Base-by-base conservation (phyloP, 1,140 invertebrate genomes). In the Eufriesea mexicana region DNA sequence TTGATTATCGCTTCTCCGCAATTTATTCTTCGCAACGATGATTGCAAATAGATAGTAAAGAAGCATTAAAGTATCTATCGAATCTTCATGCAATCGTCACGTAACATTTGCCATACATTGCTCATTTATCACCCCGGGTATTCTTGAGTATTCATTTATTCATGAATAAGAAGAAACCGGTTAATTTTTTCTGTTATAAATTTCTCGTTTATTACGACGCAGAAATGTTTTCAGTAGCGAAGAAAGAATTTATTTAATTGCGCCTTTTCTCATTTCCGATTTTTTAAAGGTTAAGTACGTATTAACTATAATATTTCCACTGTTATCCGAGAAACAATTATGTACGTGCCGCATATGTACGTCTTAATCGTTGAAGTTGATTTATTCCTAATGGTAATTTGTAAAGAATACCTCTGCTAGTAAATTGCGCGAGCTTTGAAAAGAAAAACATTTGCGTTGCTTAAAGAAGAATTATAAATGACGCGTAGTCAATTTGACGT, bases 401-500 rank as follows among this genome's bases (percentile, higher is more conserved):
- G 59, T 12, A 16, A 28, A 61, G 57, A 2, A 28, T 49, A 49
- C 12, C 14, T 49, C 10, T 35, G 35, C 35, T 35, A 4, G 35
- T 35, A 35, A 35, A 35, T 35, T 2, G 18, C 9, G 54, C 49
- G 18, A 54, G 54, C 20, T 66, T 66, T 18, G 5, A 75, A 74
- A 49, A 16, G 47, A 42, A 68, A 82, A 82, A 68, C 28, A 25
- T 10, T 6, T 16, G 28, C 51, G 18, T 28, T 23, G 45, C 8
- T 82, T 54, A 23, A 55, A 61, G 16, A 51, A 35, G 64, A 82
- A 82, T 76, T 82, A 70, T 78, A 78, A 77, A 70, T 77, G 76
- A 82, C 25, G 23, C 64, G 64, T 68, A 64, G 76, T 61, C 68
- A 77, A 77, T 70, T 76, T 0, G 23, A 42, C 0, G 23, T 28